Base-by-base conservation (phyloP, 2,797 vertebrate genomes). In the Silurus lanzhouensis region DNA sequence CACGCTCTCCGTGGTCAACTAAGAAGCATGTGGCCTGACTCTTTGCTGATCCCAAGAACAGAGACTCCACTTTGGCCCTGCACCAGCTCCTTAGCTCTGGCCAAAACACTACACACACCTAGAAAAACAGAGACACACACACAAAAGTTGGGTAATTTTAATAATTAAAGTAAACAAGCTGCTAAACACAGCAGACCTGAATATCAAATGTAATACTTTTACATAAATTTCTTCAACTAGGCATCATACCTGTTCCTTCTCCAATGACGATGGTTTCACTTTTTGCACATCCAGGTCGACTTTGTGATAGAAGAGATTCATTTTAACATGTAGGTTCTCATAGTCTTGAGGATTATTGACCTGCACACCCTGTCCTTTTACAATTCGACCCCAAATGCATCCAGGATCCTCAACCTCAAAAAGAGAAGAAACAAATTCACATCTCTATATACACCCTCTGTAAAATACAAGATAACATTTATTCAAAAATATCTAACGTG, bases 71-170 rank as follows among this genome's bases (percentile, higher is more conserved):
- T 82, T 91, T 81, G 2, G 93, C 95, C 66, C 95, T 90, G 83
- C 93, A 95, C 95, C 95, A 96, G 1, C 71, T 92, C 88, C 89
- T 93, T 57, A 86, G 86, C 48, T 14, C 58, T 1, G 87, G 66
- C 87, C 92, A 95, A 90, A 92, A 95, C 83, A 94, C 92, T 83
- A 93, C 93, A 88, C 90, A 95, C 75, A 95, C 84, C 94, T 95
- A 89, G 46, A 1, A 8, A 55, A 14, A 83, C 44, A 61, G 2
- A 74, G 6, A 44, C 38, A 89, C 1, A 86, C 19, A 44, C 58
- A 60, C 3, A 52, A 9, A 58, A 3, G n/a, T n/a, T n/a, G 22
- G 25, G 4, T 7, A 10, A 68, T 60, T 66, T 58, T 13, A 67
- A 25, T 25, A 60, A 74, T 66, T 57, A 20, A 38, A 38, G 27